Percentiles rank a stretch among this genome's conserved stretches.
Conservation (phyloP, 2,797 vertebrate genomes). For the Acrossocheilus wenchowensis region DNA sequence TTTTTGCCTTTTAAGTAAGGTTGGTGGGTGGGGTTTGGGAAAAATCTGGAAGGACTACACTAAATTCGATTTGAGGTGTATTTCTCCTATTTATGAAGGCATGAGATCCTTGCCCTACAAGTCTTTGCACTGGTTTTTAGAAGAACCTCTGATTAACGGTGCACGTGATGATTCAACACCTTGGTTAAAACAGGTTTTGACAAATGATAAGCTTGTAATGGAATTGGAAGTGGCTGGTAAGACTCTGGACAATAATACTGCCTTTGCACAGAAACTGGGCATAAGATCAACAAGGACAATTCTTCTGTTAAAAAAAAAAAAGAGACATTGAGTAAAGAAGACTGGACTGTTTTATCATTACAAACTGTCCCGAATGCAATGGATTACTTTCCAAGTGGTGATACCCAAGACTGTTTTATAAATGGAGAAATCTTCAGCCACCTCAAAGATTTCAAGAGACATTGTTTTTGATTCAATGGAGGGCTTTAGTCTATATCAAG, state of each 20-base stretch:
- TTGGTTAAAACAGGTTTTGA: not conserved
- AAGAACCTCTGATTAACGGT: not conserved
- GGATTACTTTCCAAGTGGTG: not conserved
- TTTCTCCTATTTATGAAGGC: not conserved
- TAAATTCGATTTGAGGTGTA: not conserved
- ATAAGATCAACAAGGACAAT: not conserved
- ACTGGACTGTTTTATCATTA: not conserved
- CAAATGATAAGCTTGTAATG: not conserved
- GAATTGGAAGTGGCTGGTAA: not conserved
- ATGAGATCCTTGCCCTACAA: not conserved
- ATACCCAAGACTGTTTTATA: not conserved
- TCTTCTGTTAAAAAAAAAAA: not conserved
- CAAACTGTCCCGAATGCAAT: not conserved
- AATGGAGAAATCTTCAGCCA: not conserved
- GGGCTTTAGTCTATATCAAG: not conserved
- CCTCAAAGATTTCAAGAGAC: not conserved
- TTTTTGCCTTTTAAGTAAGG: not conserved
- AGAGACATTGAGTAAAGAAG: not conserved
- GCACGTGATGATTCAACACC: not conserved
- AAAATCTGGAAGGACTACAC: not conserved
- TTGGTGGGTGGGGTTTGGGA: not conserved
- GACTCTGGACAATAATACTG: not conserved
- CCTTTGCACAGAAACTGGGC: not conserved
- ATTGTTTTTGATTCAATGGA: not conserved
- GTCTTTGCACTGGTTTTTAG: not conserved